Conservation (phyloP, 2,888 invertebrate species). For the Watsonalla cultraria region DNA sequence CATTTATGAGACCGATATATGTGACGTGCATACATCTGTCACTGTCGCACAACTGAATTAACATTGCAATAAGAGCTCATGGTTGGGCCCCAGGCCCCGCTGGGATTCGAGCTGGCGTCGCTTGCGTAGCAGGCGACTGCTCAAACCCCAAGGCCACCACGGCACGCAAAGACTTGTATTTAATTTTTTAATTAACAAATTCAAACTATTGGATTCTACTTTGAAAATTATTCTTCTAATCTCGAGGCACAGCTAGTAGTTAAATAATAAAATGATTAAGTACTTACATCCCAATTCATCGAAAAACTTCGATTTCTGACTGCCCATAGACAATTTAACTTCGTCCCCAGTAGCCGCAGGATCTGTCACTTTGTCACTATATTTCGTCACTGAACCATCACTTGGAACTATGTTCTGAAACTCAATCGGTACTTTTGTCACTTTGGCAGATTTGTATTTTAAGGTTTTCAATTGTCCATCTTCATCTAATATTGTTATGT, state of each 20-base stretch:
- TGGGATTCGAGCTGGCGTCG: too few species aligned
- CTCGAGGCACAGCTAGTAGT: too few species aligned
- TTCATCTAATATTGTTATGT: conserved; percentile 57
- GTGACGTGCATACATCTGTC: too few species aligned
- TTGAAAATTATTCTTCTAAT: neutral
- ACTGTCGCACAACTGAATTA: too few species aligned
- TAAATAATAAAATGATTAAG: neutral
- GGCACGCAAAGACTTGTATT: too few species aligned
- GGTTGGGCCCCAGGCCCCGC: too few species aligned
- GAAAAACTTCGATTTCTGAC: conserved; percentile 80
- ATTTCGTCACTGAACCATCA: conserved; percentile 22
- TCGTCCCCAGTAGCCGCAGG: conserved; percentile 18
- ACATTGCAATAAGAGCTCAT: too few species aligned
- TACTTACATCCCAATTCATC: conserved; percentile 85
- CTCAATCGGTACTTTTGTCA: conserved; percentile 28
- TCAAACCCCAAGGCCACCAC: too few species aligned
- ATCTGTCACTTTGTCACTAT: conserved; percentile 21
- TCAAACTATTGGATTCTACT: too few species aligned
- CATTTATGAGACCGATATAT: too few species aligned
- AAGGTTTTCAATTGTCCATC: conserved; percentile 56
- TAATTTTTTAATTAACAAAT: too few species aligned
- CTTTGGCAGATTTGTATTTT: conserved; percentile 50
- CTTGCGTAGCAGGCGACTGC: too few species aligned
- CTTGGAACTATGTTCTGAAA: conserved; percentile 22
- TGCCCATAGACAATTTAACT: conserved; percentile 9